Evolutionary conservation across 2,113 vertebrate species (phyloP).

Genomic region (Thymallus thymallus): DNA sequence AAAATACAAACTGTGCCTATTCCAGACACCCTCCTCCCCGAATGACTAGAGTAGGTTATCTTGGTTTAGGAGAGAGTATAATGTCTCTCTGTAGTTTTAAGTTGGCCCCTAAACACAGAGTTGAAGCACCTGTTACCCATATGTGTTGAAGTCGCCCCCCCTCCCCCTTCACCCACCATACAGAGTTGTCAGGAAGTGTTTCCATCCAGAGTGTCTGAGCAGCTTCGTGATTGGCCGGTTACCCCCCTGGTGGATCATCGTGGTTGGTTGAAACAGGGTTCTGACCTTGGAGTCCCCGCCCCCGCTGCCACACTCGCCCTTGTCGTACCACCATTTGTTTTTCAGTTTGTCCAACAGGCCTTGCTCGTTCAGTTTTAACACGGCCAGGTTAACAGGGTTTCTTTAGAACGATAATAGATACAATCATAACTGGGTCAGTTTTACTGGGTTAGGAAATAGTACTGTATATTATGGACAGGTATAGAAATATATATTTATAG

Average conservation of each 20-base stretch:
- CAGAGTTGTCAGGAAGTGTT: constrained; percentile 39
- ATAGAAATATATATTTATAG: neutral
- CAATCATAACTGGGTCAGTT: constrained; percentile 87
- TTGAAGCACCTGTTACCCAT: too few relatives aligned
- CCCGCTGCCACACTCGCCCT: constrained; percentile 99
- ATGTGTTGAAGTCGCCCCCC: too few relatives aligned
- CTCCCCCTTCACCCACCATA: constrained; percentile 14
- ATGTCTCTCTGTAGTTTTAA: too few relatives aligned
- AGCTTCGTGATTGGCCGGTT: constrained; percentile 83
- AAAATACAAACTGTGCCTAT: constrained; percentile 25
- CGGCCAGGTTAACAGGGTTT: constrained; percentile 99
- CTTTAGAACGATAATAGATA: constrained; percentile 88
- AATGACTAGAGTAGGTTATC: constrained; percentile 1
- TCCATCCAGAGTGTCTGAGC: constrained; percentile 59
- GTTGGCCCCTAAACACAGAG: too few relatives aligned
- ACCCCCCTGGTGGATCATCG: constrained; percentile 84
- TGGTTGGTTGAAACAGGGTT: constrained; percentile 89
- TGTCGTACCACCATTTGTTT: constrained; percentile 99
- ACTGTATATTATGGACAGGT: constrained; percentile 1
- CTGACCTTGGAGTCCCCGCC: constrained; percentile 99
- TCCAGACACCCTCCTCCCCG: constrained; percentile 23
- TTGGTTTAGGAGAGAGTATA: neutral
- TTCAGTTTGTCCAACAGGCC: constrained; percentile 99
- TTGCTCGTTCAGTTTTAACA: constrained; percentile 99
- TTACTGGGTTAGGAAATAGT: neutral